Conservation (phyloP, 2,888 invertebrate genomes). For the Euzetes globulus region DNA sequence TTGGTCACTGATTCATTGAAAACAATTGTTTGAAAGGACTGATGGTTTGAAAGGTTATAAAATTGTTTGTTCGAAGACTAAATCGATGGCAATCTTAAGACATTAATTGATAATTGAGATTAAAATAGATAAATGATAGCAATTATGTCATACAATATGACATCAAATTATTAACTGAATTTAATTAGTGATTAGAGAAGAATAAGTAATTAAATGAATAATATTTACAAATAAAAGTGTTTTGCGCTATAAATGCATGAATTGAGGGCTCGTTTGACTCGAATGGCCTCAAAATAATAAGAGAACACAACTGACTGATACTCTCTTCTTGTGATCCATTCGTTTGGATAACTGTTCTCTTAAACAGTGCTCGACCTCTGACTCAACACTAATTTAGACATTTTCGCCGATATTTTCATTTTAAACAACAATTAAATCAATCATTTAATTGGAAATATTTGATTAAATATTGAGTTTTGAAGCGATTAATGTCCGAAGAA, state of each 20-base stretch:
- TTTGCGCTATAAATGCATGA: not conserved
- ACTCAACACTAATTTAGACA: not conserved
- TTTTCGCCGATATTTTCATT: too few relatives aligned
- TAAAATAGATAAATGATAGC: too few relatives aligned
- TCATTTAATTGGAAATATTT: not conserved
- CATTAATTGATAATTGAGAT: too few relatives aligned
- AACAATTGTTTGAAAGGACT: too few relatives aligned
- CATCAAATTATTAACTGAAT: too few relatives aligned
- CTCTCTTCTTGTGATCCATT: not conserved
- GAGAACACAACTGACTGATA: not conserved
- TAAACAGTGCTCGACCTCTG: not conserved
- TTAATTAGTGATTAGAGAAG: too few relatives aligned
- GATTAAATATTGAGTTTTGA: not conserved
- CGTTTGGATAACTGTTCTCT: not conserved
- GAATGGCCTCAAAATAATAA: not conserved
- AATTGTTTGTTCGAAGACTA: too few relatives aligned
- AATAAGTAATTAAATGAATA: too few relatives aligned
- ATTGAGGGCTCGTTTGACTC: not conserved
- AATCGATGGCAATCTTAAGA: too few relatives aligned
- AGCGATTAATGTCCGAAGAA: not conserved
- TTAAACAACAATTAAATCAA: not conserved
- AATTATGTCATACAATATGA: too few relatives aligned
- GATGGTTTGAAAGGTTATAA: too few relatives aligned
- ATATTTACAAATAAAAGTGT: not conserved
- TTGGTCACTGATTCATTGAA: too few relatives aligned